Evolutionary conservation across 2,113 vertebrate genomes (phyloP).

Genomic region (Dipodomys ordii): DNA sequence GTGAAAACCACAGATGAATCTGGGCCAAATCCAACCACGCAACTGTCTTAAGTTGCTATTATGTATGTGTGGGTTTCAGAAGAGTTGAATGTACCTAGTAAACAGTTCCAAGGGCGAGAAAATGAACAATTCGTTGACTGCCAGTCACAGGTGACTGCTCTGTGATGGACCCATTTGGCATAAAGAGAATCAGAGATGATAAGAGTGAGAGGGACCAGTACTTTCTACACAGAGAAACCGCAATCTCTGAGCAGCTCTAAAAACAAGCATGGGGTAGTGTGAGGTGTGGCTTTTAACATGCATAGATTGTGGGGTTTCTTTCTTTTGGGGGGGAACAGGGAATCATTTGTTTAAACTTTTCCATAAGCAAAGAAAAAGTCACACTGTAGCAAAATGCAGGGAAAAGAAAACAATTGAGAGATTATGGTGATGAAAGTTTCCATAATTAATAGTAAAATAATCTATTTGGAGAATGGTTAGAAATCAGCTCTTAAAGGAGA

Average conservation of each 20-base stretch:
- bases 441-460: slow-evolving; percentile 11
- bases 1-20: background rate
- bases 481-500: background rate
- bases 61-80: background rate
- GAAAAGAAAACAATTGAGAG: background rate
- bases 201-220: background rate
- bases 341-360: background rate
- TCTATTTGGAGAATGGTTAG: background rate
- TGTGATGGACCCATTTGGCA: background rate
- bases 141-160: background rate
- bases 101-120: background rate
- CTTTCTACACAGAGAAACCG: background rate
- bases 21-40: background rate
- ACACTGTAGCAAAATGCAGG: background rate
- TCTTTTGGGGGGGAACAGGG: background rate
- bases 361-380: background rate
- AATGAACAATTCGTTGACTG: background rate
- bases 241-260: background rate
- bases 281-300: background rate
- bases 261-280: background rate
- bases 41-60: background rate
- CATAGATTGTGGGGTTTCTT: background rate
- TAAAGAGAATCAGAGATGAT: background rate
- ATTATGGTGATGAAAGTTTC: background rate
- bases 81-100: background rate